These are phyloP conservation scores for Cataglyphis cursor DNA, from an alignment of 2,888 invertebrate genomes.

Conservation along the genomic window DNA sequence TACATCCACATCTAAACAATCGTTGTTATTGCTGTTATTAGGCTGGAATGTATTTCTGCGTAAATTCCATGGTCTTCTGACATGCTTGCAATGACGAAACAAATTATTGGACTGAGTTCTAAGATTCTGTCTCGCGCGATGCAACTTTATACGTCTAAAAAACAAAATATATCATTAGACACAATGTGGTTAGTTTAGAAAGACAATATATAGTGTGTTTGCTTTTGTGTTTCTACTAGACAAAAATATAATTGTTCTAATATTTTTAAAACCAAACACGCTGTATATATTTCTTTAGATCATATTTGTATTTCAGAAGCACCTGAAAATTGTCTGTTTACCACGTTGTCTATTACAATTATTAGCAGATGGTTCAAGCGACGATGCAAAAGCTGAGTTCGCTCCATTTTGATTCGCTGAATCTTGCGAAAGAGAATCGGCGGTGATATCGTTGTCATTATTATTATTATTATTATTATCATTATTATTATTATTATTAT, in stretches of 20 bases:
- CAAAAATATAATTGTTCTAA: background rate
- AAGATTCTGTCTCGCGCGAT: conserved; percentile 60
- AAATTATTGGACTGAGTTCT: conserved; percentile 65
- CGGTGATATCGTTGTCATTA: conserved; percentile 1
- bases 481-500: too few species aligned
- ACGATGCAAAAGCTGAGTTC: background rate
- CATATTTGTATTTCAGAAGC: background rate
- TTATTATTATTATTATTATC: background rate
- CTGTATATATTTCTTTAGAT: background rate
- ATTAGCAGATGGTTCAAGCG: background rate
- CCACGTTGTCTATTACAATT: conserved; percentile 3
- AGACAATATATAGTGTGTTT: background rate
- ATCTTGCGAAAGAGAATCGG: conserved; percentile 26
- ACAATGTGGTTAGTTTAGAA: background rate
- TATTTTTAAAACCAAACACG: conserved; percentile 17
- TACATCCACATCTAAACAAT: conserved; percentile 16
- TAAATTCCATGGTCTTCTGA: conserved; percentile 65
- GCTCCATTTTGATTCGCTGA: background rate
- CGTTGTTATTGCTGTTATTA: background rate
- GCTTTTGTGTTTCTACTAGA: background rate
- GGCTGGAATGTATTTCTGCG: conserved; percentile 58
- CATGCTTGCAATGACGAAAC: conserved; percentile 65
- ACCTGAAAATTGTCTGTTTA: conserved; percentile 65
- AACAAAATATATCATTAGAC: background rate
- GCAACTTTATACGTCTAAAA: conserved; percentile 43